Evolutionary conservation across 2,888 invertebrate genomes (phyloP), one percentile per base, ranked within the genome.

Genomic region (Agriopis marginaria): DNA sequence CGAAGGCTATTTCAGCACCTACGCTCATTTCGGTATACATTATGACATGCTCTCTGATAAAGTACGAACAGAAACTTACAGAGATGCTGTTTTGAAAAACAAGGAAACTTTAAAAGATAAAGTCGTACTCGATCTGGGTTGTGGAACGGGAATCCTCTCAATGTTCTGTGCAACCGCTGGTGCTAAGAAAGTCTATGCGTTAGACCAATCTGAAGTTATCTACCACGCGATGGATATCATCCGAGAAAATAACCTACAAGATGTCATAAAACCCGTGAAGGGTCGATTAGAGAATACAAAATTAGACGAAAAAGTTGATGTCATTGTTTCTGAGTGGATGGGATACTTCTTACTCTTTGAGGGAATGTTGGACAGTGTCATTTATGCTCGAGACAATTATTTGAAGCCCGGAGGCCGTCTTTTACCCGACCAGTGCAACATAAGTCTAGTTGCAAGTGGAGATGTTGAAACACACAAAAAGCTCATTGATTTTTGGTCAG

Each of bases 291-390:
- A 99, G 89, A 97, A 98, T 77, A 97, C 97, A 6, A 93, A 95
- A 63, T 88, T 98, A 59, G 97, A 97, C 0, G 96, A 97, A 66
- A 96, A 97, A 89, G 97, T 97, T 49, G 99, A 99, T 87, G 96
- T 99, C 7, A 98, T 99, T 76, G 96, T 99, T 4, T 99, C 99
- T 0, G 99, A 99, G 89, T 99, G 99, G 99, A 99, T 99, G 99
- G 99, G 99, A 0, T 99, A 99, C 88, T 99, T 99, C 87, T 94
- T 99, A 51, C 91, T 99, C 2, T 99, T 98, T 88, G 99, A 99
- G 93, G 99, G 98, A 55, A 99, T 99, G 99, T 87, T 99, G 70
- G 99, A 99, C 84, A 98, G 98, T 85, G 97, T 99, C 11, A 96
- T 99, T 74, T 97, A 97, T 88, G 98, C 98, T 0, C 95, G 98